Evolutionary conservation across 2,113 vertebrate species (phyloP).

Genomic region (Festucalex cinctus): DNA sequence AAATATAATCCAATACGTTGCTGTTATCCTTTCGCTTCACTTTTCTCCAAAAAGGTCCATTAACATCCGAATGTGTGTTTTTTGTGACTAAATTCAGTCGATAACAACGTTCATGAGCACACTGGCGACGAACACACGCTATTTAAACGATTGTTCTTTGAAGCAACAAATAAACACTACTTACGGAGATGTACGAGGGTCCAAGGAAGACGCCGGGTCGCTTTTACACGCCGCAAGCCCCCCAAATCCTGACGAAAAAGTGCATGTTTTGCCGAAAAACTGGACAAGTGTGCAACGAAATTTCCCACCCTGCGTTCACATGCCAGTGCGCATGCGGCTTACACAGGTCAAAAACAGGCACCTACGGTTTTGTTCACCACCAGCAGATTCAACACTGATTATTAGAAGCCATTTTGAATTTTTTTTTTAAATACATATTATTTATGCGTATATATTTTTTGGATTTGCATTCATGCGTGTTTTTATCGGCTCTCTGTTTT

Average conservation of each 20-base stretch:
- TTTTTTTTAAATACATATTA: background rate
- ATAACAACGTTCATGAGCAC: background rate
- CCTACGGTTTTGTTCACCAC: background rate
- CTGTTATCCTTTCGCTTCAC: background rate
- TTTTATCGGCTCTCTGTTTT: background rate
- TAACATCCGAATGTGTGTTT: background rate
- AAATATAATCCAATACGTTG: background rate
- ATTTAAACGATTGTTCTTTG: background rate
- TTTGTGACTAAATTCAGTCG: background rate
- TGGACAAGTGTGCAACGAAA: constrained; percentile 7
- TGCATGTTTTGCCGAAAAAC: background rate
- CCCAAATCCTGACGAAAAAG: background rate
- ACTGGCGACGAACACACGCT: background rate
- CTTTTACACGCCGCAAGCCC: background rate
- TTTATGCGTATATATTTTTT: background rate
- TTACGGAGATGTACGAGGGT: background rate
- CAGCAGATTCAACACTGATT: constrained; percentile 44
- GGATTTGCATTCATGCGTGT: background rate
- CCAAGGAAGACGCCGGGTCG: background rate
- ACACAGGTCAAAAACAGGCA: background rate
- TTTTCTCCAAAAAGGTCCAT: background rate
- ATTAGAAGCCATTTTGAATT: background rate
- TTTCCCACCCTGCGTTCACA: constrained; percentile 41
- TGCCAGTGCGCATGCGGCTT: constrained; percentile 37
- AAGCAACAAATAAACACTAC: background rate